phyloP scores from a whole-genome alignment of 2,888 invertebrate species.

The Leptopilina syphax region DNA sequence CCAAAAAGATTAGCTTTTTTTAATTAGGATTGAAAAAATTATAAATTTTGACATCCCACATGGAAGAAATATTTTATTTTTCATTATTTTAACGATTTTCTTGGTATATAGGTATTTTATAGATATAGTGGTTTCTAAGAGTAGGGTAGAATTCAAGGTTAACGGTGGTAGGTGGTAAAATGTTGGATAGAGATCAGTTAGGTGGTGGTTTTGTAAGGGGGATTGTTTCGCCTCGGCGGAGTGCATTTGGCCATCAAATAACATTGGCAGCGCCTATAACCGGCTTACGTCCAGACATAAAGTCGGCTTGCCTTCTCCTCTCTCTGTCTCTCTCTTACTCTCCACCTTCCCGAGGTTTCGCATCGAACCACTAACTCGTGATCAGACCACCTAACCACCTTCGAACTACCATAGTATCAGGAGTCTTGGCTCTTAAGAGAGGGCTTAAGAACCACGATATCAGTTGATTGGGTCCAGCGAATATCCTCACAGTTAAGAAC shows the following conservation, averaged over 20 bases:
- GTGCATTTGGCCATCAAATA: constrained; percentile 78
- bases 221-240: constrained; percentile 68
- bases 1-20: no score
- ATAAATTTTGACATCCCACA: no score
- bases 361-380: constrained; percentile 75
- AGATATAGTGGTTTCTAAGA: constrained; percentile 4
- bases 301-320: constrained; percentile 68
- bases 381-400: constrained; percentile 72
- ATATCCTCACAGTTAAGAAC: constrained; percentile 28
- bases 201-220: constrained; percentile 55
- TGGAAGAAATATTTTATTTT: neutral
- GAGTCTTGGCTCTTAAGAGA: constrained; percentile 71
- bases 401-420: constrained; percentile 73
- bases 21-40: no score
- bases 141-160: constrained; percentile 20
- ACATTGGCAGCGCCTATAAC: constrained; percentile 77
- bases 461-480: constrained; percentile 72
- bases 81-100: constrained; percentile 26
- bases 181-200: constrained; percentile 68
- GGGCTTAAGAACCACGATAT: constrained; percentile 73
- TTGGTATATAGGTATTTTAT: constrained; percentile 8
- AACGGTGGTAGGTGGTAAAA: neutral
- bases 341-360: constrained; percentile 49
- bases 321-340: no score
- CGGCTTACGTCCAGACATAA: constrained; percentile 76